Base-by-base conservation (phyloP, 2,113 vertebrate genomes). In the Okapia johnstoni region DNA sequence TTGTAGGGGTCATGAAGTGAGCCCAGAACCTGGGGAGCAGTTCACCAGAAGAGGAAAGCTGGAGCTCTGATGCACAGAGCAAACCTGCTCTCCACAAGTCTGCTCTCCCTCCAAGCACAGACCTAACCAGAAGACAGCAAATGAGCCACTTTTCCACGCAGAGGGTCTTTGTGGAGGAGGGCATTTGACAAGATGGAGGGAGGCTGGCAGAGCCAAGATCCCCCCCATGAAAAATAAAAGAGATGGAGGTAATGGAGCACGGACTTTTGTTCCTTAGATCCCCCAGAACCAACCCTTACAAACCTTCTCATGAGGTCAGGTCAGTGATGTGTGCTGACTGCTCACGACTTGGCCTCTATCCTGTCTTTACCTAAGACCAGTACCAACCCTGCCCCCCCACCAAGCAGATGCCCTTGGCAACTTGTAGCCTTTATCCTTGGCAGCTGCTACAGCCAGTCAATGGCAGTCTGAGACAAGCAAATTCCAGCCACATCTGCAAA, bases 401-500 rank as follows among this genome's bases (percentile, higher is more conserved):
- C 52, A 70, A 23, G 4, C 33, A 57, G 55, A 90, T 9, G 70
- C 36, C 63, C 57, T 94, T 87, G 85, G 60, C 83, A 95, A 86
- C 55, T 54, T 93, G 19, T 54, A 46, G 73, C 70, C 14, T 4
- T 10, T 61, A 57, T 55, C 87, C 73, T 90, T 63, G 57, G 6
- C 26, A 2, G 14, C 87, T 76, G 23, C 3, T 12, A 70, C 10
- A 28, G 80, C 14, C 79, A 10, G 12, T 54, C 79, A 57, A 17
- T 0, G 1, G 73, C 60, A 93, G 50, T 57, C 83, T 10, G 33
- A 95, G 70, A 57, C 28, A 21, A 57, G 79, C 48, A 58, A 28
- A 83, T 84, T 93, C 57, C 33, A 93, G 48, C 61, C 90, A 86
- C 79, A 96, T 93, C 90, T 97, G 97, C 90, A 87, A 43, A 92